Evolutionary conservation across 2,888 invertebrate species (phyloP), one percentile per base, ranked within the genome.

Genomic region (Andrena hattorfiana): DNA sequence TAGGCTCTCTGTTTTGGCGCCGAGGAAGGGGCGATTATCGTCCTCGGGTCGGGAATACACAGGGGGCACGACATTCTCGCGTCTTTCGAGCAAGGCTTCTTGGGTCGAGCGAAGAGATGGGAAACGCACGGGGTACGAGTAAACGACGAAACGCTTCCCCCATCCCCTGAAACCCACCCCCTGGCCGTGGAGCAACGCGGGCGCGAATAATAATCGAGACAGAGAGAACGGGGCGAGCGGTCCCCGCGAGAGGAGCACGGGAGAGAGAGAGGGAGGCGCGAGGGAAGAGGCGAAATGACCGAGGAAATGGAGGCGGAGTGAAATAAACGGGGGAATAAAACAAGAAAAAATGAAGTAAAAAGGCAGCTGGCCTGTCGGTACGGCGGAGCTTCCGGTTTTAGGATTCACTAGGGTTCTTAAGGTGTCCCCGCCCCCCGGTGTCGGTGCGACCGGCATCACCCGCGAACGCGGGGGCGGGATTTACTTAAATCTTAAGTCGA

Each of bases 351-450:
- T 86, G 67, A 74, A 72, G 84, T 76, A 70, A 72, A 83, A 83
- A 89, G 90, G 91, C 93, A 93, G 93, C 93, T 93, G 93, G 93
- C 88, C 93, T 93, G 93, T 89, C 90, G 87, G 77, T 81, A 85
- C 77, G 89, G 90, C 91, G 90, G 90, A 90, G 90, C 90, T 92
- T 92, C 91, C 92, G 92, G 90, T 92, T 92, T 91, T 92, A 92
- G 91, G 89, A 90, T 92, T 90, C 89, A 89, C 86, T 91, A 23
- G 90, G 90, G 87, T 90, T 92, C 90, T 90, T 91, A 90, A 92
- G 88, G 82, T 75, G 86, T 90, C 89, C 42, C 42, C 90, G 89
- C 91, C 91, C 89, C 88, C 89, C 1, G 89, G 83, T 89, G 90
- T 20, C 20, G 23, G 85, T 89, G 91, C 90, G 89, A 89, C 23